A percentile compares a stretch with the other conserved stretches of the same genome.
Conservation (phyloP, 2,113 vertebrate genomes). For the Octodon degus region DNA sequence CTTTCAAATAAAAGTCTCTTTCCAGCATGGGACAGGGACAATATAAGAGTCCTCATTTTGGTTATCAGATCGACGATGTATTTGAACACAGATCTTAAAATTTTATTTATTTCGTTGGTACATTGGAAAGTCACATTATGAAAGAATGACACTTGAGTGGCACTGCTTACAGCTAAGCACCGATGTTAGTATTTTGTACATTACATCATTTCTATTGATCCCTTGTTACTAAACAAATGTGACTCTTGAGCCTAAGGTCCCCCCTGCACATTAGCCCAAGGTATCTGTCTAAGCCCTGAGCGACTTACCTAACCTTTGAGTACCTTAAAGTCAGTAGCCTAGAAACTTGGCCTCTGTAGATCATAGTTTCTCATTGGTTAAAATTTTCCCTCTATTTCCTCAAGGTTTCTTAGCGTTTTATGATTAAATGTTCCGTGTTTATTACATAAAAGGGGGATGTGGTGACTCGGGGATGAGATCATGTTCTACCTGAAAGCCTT, state of each 20-base stretch:
- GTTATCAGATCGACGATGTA: neutral
- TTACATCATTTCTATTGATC: neutral
- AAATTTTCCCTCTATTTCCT: neutral
- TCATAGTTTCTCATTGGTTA: neutral
- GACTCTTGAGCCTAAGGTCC: neutral
- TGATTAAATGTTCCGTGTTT: neutral
- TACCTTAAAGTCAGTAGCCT: neutral
- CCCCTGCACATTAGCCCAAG: neutral
- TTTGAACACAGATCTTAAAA: neutral
- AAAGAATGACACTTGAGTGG: neutral
- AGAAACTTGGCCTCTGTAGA: neutral
- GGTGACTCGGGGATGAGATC: slow-evolving; percentile 44
- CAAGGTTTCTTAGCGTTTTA: neutral
- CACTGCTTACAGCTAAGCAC: neutral
- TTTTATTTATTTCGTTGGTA: neutral
- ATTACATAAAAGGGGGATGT: neutral
- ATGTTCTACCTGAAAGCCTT: slow-evolving; percentile 50
- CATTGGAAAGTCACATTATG: neutral
- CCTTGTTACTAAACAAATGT: neutral
- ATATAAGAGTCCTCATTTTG: neutral
- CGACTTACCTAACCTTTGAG: neutral
- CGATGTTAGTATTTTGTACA: neutral
- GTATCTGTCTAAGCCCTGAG: neutral
- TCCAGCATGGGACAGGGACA: neutral
- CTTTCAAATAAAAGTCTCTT: neutral